Evolutionary conservation across 2,113 vertebrate species (phyloP).

Genomic region (Podarcis muralis): DNA sequence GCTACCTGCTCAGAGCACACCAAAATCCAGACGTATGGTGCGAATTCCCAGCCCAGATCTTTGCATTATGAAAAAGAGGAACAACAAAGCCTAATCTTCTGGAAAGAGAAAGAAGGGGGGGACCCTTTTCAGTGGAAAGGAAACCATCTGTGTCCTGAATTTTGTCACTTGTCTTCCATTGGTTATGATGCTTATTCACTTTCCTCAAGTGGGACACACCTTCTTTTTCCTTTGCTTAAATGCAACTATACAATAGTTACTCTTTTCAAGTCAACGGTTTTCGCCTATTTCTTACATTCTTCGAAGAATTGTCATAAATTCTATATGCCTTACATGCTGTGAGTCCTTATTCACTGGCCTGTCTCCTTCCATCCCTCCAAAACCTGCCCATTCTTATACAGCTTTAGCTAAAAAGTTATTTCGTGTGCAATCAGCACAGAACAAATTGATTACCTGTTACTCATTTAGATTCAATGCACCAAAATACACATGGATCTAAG

Average conservation of each 20-base stretch:
- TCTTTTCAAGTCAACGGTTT: not conserved
- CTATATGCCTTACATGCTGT: not conserved
- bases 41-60: not conserved
- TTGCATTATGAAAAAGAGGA: not conserved
- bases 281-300: constrained; percentile 19
- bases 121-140: not conserved
- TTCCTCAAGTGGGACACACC: not conserved
- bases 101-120: rapidly evolving
- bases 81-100: not conserved
- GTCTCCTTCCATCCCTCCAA: not conserved
- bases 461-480: not conserved
- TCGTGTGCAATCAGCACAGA: not conserved
- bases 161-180: not conserved
- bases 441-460: not conserved
- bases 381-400: not conserved
- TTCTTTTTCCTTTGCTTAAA: constrained; percentile 18
- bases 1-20: constrained; percentile 15
- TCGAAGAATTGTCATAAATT: constrained; percentile 28
- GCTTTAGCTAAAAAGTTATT: not conserved
- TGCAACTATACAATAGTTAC: not conserved
- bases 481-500: not conserved
- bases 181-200: not conserved
- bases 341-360: not conserved
- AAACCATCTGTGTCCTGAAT: not conserved
- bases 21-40: not conserved